Conservation (phyloP, 1,140 invertebrate genomes). For the Drosophila parvula region DNA sequence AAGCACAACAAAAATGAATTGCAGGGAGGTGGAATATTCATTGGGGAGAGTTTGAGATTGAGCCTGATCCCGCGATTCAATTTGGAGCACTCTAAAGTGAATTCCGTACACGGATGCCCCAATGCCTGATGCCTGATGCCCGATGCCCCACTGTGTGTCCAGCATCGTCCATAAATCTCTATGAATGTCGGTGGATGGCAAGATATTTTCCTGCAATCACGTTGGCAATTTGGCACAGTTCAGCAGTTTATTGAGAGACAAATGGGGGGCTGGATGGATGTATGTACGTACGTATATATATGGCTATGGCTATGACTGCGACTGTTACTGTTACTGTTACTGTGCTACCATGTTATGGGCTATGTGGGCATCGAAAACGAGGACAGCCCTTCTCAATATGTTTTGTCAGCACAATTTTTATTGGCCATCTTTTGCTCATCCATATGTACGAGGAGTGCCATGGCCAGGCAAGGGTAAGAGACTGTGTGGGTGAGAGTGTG, state of each 20-base stretch:
- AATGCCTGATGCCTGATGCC: background rate
- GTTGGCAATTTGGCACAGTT: slow-evolving; percentile 72
- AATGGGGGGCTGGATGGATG: slow-evolving; percentile 7
- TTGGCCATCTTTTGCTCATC: slow-evolving; percentile 61
- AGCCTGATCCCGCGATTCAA: slow-evolving; percentile 30
- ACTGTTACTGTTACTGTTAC: slow-evolving; percentile 10
- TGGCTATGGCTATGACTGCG: slow-evolving; percentile 3
- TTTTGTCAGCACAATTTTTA: slow-evolving; percentile 70
- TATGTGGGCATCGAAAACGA: slow-evolving; percentile 38
- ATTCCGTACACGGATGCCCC: slow-evolving; percentile 24
- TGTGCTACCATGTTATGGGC: slow-evolving; percentile 6
- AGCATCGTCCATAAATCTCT: slow-evolving; percentile 53
- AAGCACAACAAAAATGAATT: slow-evolving; percentile 2
- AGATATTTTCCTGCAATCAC: slow-evolving; percentile 68
- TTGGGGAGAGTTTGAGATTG: slow-evolving; percentile 17
- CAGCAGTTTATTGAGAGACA: slow-evolving; percentile 66
- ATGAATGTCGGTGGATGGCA: slow-evolving; percentile 46
- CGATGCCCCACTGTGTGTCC: slow-evolving; percentile 7
- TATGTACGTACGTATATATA: background rate
- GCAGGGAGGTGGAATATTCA: slow-evolving; percentile 26
- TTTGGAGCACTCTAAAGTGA: slow-evolving; percentile 46
- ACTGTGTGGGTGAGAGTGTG: background rate
- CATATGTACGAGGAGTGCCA: slow-evolving; percentile 16
- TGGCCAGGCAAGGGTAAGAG: background rate
- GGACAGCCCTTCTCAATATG: slow-evolving; percentile 33